Base-by-base conservation (phyloP, 2,113 vertebrate genomes). In the Cygnus atratus region DNA sequence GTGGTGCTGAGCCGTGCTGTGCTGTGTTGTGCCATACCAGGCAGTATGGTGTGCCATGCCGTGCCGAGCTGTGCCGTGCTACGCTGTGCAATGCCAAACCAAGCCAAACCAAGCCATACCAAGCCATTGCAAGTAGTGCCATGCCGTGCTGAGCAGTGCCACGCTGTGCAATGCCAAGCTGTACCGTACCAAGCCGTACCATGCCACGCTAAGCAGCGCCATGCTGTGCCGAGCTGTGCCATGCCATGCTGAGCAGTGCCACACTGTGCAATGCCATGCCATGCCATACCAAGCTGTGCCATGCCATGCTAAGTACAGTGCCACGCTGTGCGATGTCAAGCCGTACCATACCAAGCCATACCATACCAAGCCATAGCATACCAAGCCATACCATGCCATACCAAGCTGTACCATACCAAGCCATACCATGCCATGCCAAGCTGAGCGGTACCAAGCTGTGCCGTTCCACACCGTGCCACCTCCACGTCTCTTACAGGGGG, bases 401-500 rank as follows among this genome's bases (percentile, higher is more conserved):
- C 39, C 3, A 35, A 35, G 3, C n/a, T 9, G 15, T 37, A n/a
- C 35, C 35, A 37, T 37, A 37, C 35, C 35, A 37, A 37, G 14
- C 59, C 59, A 62, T 11, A 10, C 61, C 10, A 2, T 8, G 35
- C 73, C 2, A 7, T 33, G 70, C 7, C 31, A 3, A 8, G 24
- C 55, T 4, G 2, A 10, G 41, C 37, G 0, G 4, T 50, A 41
- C 39, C 5, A 2, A 13, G 9, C 73, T 3, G 1, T 19, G 20
- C 73, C 3, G 2, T 24, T 13, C 82, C 61, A 3, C 8, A 11
- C 75, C 2, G 1, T 43, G 11, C 29, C 21, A 3, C 13, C 35
- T 18, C 54, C 31, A 8, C 24, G 13, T 87, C 88, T 92, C 46
- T 80, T 96, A 12, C 88, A 99, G 99, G 99, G 99, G 99, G 99